Conservation (phyloP, 2,113 vertebrate genomes). For the Oreochromis tanganicae region DNA sequence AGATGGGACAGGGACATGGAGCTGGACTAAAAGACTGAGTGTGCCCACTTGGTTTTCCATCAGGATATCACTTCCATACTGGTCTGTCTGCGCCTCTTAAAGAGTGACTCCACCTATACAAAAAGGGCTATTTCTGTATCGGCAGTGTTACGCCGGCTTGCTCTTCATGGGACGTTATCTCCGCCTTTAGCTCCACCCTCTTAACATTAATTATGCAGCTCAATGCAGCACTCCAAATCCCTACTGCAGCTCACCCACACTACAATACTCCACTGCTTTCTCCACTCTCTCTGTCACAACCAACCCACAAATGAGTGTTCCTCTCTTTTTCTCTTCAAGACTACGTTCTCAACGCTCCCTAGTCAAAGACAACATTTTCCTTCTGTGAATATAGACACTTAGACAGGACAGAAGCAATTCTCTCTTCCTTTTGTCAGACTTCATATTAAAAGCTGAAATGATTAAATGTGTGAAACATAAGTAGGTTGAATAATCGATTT, state of each 20-base stretch:
- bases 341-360: background rate
- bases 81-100: background rate
- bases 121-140: background rate
- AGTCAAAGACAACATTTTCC: background rate
- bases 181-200: slow-evolving; percentile 63
- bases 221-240: slow-evolving; percentile 75
- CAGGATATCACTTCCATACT: background rate
- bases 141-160: slow-evolving; percentile 1
- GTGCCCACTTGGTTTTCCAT: slow-evolving; percentile 9
- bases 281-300: slow-evolving; percentile 20
- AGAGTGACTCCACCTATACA: background rate
- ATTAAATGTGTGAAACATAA: background rate
- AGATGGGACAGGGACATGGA: slow-evolving; percentile 54
- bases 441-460: background rate
- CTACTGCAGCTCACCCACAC: slow-evolving; percentile 66
- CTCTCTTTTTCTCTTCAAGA: background rate
- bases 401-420: background rate
- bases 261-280: slow-evolving; percentile 31
- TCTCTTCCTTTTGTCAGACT: background rate
- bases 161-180: slow-evolving; percentile 39
- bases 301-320: background rate
- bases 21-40: slow-evolving; percentile 17
- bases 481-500: background rate
- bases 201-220: slow-evolving; percentile 76
- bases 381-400: background rate